A percentile compares a stretch with the other conserved stretches of the same genome.
phyloP scores from a whole-genome alignment of 2,113 vertebrate species.

The Antennarius striatus region DNA sequence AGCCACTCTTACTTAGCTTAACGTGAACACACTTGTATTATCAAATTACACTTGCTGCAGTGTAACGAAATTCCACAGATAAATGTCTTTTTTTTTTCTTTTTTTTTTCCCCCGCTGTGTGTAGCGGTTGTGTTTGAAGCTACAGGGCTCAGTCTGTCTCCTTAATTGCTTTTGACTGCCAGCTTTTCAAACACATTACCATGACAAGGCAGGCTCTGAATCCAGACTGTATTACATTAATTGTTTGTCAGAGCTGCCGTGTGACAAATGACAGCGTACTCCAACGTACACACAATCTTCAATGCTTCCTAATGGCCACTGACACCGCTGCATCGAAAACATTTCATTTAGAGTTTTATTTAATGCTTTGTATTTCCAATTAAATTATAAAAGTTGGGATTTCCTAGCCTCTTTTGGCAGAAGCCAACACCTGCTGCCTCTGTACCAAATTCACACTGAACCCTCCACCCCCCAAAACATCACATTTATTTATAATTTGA shows the following conservation, averaged over 20 bases:
- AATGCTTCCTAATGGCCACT: conserved; percentile 33
- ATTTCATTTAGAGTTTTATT: conserved; percentile 32
- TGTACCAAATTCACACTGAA: too few species aligned
- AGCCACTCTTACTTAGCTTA: conserved; percentile 14
- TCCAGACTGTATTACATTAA: conserved; percentile 52
- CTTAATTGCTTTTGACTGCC: conserved; percentile 64
- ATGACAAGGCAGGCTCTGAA: conserved; percentile 49
- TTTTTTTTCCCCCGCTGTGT: conserved; percentile 4
- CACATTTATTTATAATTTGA: too few species aligned
- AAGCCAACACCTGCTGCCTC: too few species aligned
- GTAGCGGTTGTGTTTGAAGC: conserved; percentile 51
- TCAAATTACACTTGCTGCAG: conserved; percentile 30
- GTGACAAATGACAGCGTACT: conserved; percentile 50
- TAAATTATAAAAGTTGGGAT: too few species aligned
- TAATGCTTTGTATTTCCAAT: conserved; percentile 13
- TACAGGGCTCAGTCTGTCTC: conserved; percentile 41
- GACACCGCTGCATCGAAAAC: conserved; percentile 23
- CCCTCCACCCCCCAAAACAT: too few species aligned
- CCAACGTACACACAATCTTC: conserved; percentile 20
- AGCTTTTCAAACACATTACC: conserved; percentile 60
- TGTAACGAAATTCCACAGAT: conserved; percentile 43
- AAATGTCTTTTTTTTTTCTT: conserved; percentile 11
- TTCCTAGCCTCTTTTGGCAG: too few species aligned
- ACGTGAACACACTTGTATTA: conserved; percentile 20
- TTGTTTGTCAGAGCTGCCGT: conserved; percentile 53